These are phyloP conservation scores for Drosophila nebulosa DNA, from an alignment of 1,140 invertebrate species.

Conservation along the genomic window DNA sequence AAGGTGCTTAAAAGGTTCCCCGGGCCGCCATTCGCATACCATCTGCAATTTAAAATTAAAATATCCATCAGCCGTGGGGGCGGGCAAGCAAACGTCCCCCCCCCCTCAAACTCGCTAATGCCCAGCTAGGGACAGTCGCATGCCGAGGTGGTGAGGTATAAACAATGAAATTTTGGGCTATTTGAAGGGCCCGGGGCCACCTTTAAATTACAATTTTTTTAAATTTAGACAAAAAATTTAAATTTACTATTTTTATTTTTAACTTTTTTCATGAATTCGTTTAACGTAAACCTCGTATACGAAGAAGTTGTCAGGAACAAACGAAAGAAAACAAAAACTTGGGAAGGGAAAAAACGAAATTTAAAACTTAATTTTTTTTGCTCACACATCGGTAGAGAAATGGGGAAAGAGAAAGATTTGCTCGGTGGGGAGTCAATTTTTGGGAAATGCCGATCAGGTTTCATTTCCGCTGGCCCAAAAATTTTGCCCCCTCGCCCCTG, in stretches of 20 bases:
- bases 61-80: constrained; percentile 19
- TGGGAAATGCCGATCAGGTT: constrained; percentile 15
- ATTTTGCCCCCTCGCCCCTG: constrained; percentile 56
- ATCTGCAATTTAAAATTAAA: constrained; percentile 15
- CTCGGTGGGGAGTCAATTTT: neutral
- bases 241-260: constrained; percentile 35
- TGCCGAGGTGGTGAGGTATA: constrained; percentile 12
- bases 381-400: constrained; percentile 41
- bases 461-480: constrained; percentile 66
- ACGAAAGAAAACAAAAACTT: constrained; percentile 7
- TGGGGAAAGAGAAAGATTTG: constrained; percentile 17
- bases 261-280: constrained; percentile 30
- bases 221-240: constrained; percentile 58
- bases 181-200: constrained; percentile 14
- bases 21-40: constrained; percentile 2
- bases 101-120: constrained; percentile 11
- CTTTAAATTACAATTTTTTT: constrained; percentile 70
- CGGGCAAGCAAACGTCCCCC: constrained; percentile 2
- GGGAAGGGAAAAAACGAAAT: constrained; percentile 21
- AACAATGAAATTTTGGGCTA: constrained; percentile 34
- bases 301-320: constrained; percentile 10
- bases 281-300: constrained; percentile 45
- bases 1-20: neutral
- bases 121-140: constrained; percentile 55
- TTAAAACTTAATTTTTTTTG: constrained; percentile 30